These are phyloP conservation scores for Pilophorus perplexus DNA, from an alignment of 2,888 invertebrate species.

Conservation along the genomic window DNA sequence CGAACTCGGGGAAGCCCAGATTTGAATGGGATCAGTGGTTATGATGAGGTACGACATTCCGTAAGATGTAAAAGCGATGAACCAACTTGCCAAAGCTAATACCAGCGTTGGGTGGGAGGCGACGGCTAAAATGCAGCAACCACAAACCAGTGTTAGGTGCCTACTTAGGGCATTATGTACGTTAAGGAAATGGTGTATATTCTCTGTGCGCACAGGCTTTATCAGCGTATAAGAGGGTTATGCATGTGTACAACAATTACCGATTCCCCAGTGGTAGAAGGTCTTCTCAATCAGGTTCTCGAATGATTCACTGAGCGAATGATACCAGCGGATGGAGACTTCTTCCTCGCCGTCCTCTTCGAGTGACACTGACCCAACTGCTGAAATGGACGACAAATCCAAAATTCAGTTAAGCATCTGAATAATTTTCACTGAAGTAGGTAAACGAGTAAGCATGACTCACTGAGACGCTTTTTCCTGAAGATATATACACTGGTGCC, in stretches of 20 bases:
- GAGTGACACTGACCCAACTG: background rate
- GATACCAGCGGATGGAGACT: background rate
- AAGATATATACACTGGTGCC: no score
- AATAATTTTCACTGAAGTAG: no score
- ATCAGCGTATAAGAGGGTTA: background rate
- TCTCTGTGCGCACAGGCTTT: background rate
- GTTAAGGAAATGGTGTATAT: no score
- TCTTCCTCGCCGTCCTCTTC: background rate
- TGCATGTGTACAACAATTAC: conserved; percentile 50
- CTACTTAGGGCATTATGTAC: no score
- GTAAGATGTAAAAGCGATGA: conserved; percentile 61
- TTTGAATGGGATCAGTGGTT: conserved; percentile 84
- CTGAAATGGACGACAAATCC: no score
- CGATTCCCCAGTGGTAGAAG: conserved; percentile 55
- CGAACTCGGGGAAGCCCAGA: conserved; percentile 87
- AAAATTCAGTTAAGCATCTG: background rate
- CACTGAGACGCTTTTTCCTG: no score
- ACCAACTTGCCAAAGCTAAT: conserved; percentile 63
- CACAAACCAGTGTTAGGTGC: background rate
- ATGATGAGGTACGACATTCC: conserved; percentile 69
- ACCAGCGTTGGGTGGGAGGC: conserved; percentile 66
- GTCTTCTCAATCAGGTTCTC: conserved; percentile 51
- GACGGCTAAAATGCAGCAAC: conserved; percentile 57
- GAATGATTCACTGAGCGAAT: conserved; percentile 47
- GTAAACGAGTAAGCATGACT: no score